Conservation (phyloP, 53 echinoderm and acorn worm genomes). For the Echinometra lucunter region DNA sequence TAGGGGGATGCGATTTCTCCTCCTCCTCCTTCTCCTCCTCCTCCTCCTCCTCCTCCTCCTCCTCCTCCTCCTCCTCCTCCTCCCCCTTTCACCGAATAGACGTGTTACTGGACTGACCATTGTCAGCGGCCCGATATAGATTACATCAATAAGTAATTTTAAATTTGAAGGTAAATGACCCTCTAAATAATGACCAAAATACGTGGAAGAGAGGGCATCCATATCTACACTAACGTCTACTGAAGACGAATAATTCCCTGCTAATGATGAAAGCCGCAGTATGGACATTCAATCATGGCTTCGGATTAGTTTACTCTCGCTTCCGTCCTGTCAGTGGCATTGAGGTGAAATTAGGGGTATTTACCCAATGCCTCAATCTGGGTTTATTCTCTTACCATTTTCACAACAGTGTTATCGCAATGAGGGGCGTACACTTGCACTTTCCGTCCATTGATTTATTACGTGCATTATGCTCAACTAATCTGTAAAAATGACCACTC, state of each 20-base stretch:
- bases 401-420: background rate
- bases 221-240: background rate
- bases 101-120: background rate
- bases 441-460: background rate
- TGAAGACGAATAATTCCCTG: background rate
- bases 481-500: background rate
- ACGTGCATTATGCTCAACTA: background rate
- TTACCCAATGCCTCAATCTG: conserved; percentile 5
- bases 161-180: background rate
- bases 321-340: background rate
- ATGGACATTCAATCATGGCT: background rate
- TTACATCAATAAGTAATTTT: background rate
- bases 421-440: background rate
- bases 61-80: background rate
- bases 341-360: conserved; percentile 15
- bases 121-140: background rate
- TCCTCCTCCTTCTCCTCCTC: background rate
- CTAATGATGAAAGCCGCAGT: background rate
- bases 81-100: no score
- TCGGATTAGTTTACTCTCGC: background rate
- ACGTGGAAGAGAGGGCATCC: background rate
- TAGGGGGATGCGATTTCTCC: background rate
- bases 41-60: background rate
- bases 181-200: background rate
- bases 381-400: background rate